Evolutionary conservation across 2,888 invertebrate species (phyloP).

Genomic region (Heliconius cydno): DNA sequence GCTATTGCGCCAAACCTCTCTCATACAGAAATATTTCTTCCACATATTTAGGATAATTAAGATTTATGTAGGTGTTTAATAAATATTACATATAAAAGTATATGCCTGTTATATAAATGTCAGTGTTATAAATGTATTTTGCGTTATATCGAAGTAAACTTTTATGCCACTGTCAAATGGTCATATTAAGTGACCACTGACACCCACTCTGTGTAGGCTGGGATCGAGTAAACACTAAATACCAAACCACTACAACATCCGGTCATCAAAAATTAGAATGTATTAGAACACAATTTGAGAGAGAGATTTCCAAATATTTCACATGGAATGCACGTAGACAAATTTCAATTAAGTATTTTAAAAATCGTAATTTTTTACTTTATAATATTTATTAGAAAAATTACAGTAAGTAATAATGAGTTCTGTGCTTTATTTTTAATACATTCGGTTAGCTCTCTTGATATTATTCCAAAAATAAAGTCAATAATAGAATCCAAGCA

Average conservation of each 20-base stretch:
- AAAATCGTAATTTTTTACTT: background rate
- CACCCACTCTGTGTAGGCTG: conserved; percentile 72
- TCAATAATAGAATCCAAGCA: conserved; percentile 31
- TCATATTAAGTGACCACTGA: conserved; percentile 44
- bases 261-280: conserved; percentile 58
- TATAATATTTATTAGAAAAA: background rate
- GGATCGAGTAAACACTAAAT: conserved; percentile 63
- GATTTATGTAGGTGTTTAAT: background rate
- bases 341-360: too few species aligned
- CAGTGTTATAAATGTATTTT: conserved; percentile 18
- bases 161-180: conserved; percentile 26
- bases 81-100: background rate
- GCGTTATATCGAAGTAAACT: conserved; percentile 32
- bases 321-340: too few species aligned
- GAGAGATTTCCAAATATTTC: too few species aligned
- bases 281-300: conserved; percentile 13
- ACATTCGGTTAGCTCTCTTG: background rate
- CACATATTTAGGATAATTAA: background rate
- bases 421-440: too few species aligned
- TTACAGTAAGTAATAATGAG: background rate
- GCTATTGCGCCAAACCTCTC: background rate
- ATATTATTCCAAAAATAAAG: conserved; percentile 25
- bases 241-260: conserved; percentile 66
- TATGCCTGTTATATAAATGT: conserved; percentile 10
- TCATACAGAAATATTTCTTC: background rate